Evolutionary conservation across 2,797 vertebrate species (phyloP).

Genomic region (Eospalax fontanierii): DNA sequence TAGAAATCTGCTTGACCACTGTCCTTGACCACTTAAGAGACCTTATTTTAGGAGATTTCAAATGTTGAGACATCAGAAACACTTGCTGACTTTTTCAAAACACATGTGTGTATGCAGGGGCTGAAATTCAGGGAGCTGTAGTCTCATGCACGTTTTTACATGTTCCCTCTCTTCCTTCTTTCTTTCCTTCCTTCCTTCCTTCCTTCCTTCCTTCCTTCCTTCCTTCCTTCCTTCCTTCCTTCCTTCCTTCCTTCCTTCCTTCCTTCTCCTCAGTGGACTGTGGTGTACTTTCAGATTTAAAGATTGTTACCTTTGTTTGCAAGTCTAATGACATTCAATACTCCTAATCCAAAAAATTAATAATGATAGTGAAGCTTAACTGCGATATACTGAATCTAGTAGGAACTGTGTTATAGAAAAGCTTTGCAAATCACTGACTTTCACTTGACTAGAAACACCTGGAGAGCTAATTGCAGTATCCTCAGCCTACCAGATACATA

Average conservation of each 20-base stretch:
- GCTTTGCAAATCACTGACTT: neutral
- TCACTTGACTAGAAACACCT: neutral
- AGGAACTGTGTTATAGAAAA: neutral
- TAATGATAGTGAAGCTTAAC: neutral
- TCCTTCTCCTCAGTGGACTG: neutral
- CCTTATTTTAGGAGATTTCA: neutral
- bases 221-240: neutral
- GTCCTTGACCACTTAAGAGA: neutral
- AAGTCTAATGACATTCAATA: slow-evolving; percentile 19
- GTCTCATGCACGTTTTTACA: neutral
- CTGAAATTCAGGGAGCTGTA: neutral
- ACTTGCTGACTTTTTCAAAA: neutral
- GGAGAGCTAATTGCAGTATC: neutral
- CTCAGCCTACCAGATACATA: neutral
- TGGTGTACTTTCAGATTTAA: neutral
- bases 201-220: neutral
- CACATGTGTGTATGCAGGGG: neutral
- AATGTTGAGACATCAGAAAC: neutral
- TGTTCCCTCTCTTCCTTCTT: neutral
- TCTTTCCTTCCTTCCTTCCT: neutral
- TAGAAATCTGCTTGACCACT: neutral
- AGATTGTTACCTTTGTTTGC: neutral
- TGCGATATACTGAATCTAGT: neutral
- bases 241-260: neutral
- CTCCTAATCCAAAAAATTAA: slow-evolving; percentile 15